Evolutionary conservation across 1,140 invertebrate species (phyloP).

Genomic region (Ptiloglossa arizonensis): DNA sequence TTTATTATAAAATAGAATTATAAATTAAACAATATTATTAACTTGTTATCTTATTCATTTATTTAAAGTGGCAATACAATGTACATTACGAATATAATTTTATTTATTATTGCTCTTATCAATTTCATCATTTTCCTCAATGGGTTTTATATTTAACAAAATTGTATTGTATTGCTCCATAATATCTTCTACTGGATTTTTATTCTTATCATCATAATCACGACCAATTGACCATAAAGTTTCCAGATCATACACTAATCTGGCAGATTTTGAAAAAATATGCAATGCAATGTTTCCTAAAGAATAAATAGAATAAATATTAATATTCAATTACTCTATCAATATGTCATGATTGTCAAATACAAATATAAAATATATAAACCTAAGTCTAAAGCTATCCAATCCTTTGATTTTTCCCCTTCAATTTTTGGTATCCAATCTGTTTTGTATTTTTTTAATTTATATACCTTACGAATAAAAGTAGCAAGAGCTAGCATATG

Average conservation of each 20-base stretch:
- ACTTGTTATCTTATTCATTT: background rate
- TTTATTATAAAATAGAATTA: no score
- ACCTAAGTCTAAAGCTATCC: slow-evolving; percentile 96
- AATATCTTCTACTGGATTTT: slow-evolving; percentile 83
- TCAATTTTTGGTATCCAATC: slow-evolving; percentile 90
- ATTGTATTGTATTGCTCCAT: slow-evolving; percentile 85
- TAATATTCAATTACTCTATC: slow-evolving; percentile 46
- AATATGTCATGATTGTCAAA: background rate
- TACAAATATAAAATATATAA: slow-evolving; percentile 41
- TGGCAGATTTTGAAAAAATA: slow-evolving; percentile 88
- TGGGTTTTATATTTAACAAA: slow-evolving; percentile 84
- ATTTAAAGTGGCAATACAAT: background rate
- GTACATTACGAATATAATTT: background rate
- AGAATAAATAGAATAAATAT: slow-evolving; percentile 67
- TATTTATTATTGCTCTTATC: background rate
- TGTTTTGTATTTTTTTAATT: slow-evolving; percentile 85
- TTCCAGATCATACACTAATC: slow-evolving; percentile 93
- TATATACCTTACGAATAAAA: slow-evolving; percentile 90
- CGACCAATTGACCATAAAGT: slow-evolving; percentile 93
- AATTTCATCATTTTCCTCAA: slow-evolving; percentile 53
- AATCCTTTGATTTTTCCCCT: slow-evolving; percentile 88
- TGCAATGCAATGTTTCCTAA: slow-evolving; percentile 95
- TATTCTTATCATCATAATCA: slow-evolving; percentile 89
- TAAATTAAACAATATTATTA: no score
- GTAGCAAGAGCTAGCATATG: slow-evolving; percentile 90